Conservation (phyloP, 2,888 invertebrate species). For the Arctia plantaginis region DNA sequence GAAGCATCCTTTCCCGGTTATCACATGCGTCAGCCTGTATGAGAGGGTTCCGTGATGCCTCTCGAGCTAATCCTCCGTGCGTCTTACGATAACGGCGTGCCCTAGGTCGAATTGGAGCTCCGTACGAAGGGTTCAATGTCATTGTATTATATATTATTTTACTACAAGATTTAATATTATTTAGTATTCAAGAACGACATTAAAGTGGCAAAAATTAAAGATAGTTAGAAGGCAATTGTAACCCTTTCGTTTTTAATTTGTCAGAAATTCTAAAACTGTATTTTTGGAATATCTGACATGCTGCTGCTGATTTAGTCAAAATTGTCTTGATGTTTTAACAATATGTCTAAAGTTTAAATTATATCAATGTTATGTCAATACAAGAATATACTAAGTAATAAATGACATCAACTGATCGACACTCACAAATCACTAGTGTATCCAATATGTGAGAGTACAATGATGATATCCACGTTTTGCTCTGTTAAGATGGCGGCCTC, state of each 20-base stretch:
- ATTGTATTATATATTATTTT: too few relatives aligned
- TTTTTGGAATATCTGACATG: not conserved
- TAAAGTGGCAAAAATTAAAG: not conserved
- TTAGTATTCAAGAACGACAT: not conserved
- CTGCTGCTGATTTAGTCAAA: not conserved
- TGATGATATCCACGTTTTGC: conserved; percentile 91
- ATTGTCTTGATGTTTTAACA: too few relatives aligned
- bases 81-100: too few relatives aligned
- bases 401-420: not conserved
- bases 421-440: conserved; percentile 73
- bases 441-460: conserved; percentile 94
- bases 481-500: conserved; percentile 89
- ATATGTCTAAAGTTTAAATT: not conserved
- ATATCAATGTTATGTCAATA: too few relatives aligned
- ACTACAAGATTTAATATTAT: not conserved
- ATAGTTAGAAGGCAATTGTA: not conserved
- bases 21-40: too few relatives aligned
- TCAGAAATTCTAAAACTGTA: not conserved
- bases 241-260: not conserved
- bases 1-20: too few relatives aligned
- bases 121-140: too few relatives aligned
- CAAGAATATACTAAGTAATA: not conserved
- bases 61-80: too few relatives aligned
- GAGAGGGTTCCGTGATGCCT: too few relatives aligned
- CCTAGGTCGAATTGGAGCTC: too few relatives aligned